Evolutionary conservation across 1,140 invertebrate species (phyloP), one percentile per base, ranked within the genome.

Genomic region (Himalopsyche phryganea): DNA sequence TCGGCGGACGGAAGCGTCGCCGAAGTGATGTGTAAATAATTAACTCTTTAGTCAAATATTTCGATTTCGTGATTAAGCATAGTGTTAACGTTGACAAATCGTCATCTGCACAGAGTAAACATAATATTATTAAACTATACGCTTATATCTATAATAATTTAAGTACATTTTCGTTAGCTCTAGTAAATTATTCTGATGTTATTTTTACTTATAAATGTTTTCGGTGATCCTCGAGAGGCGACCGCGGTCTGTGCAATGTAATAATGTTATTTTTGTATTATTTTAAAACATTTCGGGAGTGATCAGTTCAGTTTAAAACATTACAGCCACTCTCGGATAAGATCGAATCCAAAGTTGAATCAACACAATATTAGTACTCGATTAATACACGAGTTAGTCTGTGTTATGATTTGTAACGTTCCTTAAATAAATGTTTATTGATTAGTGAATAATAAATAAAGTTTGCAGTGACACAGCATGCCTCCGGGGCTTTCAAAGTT

Each of bases 21-120:
- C 54, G 54, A 57, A 36, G 42, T 32, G 44, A 54, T 55, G 45
- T 55, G 52, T 48, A 55, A 47, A 55, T 46, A 55, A 55, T 42
- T 48, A 57, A 57, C 35, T 57, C 47, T 57, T 55, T 57, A 57
- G 54, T 57, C 54, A 57, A 57, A 57, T 57, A 57, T 57, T 57
- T 57, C 49, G 46, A 57, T 49, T 45, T 50, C 38, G 46, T 44
- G 28, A 33, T 15, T 50, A 50, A 50, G 38, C n/a, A 41, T 57
- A 57, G 54, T 20, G 23, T 48, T 55, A 48, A 32, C 38, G 32
- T 35, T 56, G 38, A 50, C 54, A 47, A 50, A 33, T 50, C 33
- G 54, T 57, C 47, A 36, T 57, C 35, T 13, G 46, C 46, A 50
- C 46, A 57, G 47, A 57, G 38, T 57, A 57, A 57, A 55, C 17